phyloP scores from a whole-genome alignment of 2,113 vertebrate species.

The Merops nubicus region DNA sequence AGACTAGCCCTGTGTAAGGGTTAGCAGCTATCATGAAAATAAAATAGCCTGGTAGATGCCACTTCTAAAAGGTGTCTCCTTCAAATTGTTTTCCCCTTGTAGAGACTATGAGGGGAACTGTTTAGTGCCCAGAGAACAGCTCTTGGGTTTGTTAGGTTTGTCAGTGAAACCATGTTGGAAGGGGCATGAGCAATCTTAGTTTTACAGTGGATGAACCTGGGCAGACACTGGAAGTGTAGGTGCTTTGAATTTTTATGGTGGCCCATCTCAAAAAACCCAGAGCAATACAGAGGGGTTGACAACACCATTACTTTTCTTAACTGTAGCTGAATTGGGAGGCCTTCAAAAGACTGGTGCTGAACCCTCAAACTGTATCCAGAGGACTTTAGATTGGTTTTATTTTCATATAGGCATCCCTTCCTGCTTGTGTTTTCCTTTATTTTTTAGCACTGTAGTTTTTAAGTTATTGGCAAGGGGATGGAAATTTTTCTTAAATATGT shows the following conservation, averaged over 20 bases:
- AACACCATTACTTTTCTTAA: not conserved
- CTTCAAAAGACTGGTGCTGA: not conserved
- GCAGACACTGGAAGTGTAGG: not conserved
- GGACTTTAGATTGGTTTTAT: not conserved
- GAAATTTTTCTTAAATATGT: not conserved
- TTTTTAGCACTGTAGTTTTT: not conserved
- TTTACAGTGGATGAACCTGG: not conserved
- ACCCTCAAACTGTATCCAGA: not conserved
- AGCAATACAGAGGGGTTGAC: not conserved
- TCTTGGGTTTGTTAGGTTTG: not conserved
- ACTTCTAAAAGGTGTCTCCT: not conserved
- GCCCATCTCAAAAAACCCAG: not conserved
- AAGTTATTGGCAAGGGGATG: not conserved
- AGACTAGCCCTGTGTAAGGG: not conserved
- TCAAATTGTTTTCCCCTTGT: not conserved
- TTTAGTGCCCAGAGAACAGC: not conserved
- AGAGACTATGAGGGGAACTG: accelerated
- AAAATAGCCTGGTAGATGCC: not conserved
- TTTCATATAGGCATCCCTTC: not conserved
- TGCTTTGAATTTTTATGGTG: not conserved
- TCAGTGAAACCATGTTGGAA: not conserved
- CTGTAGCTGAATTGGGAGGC: not conserved
- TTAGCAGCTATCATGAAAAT: not conserved
- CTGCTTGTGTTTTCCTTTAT: constrained; percentile 4
- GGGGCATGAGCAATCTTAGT: not conserved